A percentile compares a stretch with the other conserved stretches of the same genome.
Conservation (phyloP, 2,888 invertebrate species). For the Drosophila putrida region DNA sequence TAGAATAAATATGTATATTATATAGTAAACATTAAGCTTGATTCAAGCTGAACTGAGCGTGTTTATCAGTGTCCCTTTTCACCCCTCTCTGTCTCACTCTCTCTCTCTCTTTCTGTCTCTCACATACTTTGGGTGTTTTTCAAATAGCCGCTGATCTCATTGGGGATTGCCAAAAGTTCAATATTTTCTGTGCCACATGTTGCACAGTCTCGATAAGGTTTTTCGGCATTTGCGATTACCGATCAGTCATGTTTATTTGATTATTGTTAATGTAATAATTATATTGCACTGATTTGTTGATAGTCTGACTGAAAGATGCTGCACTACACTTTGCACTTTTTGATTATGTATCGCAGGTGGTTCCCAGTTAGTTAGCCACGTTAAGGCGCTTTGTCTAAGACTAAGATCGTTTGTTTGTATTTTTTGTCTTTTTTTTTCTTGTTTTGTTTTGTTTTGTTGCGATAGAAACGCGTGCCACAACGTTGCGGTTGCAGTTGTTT, state of each 20-base stretch:
- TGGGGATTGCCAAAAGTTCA: conserved; percentile 24
- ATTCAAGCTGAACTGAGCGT: not conserved
- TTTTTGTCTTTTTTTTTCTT: conserved; percentile 26
- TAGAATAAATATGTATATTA: not conserved
- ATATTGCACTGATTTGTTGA: conserved; percentile 48
- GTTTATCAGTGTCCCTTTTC: not conserved
- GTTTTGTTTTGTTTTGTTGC: conserved; percentile 53
- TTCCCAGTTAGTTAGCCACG: conserved; percentile 27
- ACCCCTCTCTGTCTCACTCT: too few species aligned
- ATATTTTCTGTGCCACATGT: conserved; percentile 56
- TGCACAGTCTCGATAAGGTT: conserved; percentile 34
- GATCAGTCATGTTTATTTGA: conserved; percentile 19
- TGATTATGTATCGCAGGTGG: conserved; percentile 5
- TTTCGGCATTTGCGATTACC: not conserved
- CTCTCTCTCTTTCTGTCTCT: not conserved
- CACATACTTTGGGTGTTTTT: conserved; percentile 40
- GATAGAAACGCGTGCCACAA: conserved; percentile 85
- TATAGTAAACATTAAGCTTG: not conserved
- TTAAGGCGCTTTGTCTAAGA: conserved; percentile 24
- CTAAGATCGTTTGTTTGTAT: conserved; percentile 34
- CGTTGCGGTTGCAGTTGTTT: conserved; percentile 85
- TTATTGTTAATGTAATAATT: not conserved
- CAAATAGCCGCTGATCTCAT: conserved; percentile 60
- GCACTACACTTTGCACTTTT: conserved; percentile 26
- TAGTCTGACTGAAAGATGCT: conserved; percentile 21